Base-by-base conservation (phyloP, 2,888 invertebrate genomes). In the Arge pagana region DNA sequence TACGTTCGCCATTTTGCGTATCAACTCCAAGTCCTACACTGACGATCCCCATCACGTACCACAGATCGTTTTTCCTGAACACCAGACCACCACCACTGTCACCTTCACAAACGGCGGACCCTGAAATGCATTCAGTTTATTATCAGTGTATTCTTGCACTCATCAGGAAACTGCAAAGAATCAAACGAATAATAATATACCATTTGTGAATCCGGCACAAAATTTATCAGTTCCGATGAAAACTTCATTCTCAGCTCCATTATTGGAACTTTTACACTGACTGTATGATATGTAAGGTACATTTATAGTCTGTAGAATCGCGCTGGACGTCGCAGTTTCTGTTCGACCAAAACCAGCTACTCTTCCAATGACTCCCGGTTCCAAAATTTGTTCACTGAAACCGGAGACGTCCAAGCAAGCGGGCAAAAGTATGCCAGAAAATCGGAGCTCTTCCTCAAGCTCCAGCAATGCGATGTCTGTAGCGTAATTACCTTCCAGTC, bases 51-150 rank as follows among this genome's bases (percentile, higher is more conserved):
- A 76, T 66, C 4, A 80, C 60, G 55, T 74, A 79, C 72, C 75
- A 79, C 4, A 74, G 57, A 2, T 61, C 62, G 18, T 65, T 59
- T 16, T 54, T 63, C 30, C 63, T 55, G 42, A 79, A 76, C 1
- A 77, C 73, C n/a, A 79, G 64, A 28, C 77, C 79, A 7, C 80
- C 78, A 1, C 80, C 80, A 57, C 79, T 79, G 56, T 79, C 79
- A 2, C 80, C 80, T 31, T 74, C 69, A 49, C 80, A 80, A 7
- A 78, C 78, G 2, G 77, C 64, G n/a, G 74, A 71, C 49, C 77
- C 78, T 78, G 55, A 35, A 65, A 64, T 45, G 21, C 1, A 15
- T 23, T 10, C 23, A 13, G 11, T 24, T 13, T 13, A 8, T 40
- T 8, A n/a, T n/a, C n/a, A n/a, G n/a, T n/a, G n/a, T n/a, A n/a